Percentiles rank a stretch among this genome's conserved stretches.
Conservation (phyloP, 2,888 invertebrate genomes). For the Drosophila paracracens region DNA sequence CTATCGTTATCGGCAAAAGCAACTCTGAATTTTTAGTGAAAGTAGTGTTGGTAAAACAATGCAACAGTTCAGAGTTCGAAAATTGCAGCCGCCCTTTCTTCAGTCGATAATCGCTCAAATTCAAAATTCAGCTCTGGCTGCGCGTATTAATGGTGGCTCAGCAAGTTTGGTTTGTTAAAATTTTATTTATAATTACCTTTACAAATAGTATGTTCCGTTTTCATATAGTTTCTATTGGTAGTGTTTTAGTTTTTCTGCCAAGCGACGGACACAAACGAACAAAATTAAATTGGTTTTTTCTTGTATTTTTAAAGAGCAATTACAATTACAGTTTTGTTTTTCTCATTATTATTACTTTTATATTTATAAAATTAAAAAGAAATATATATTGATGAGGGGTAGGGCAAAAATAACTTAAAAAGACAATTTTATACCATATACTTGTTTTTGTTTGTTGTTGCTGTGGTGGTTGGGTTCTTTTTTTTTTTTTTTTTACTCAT, state of each 20-base stretch:
- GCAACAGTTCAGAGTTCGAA: neutral
- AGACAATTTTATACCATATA: slow-evolving; percentile 77
- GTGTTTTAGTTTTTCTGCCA: slow-evolving; percentile 47
- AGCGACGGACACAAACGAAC: slow-evolving; percentile 67
- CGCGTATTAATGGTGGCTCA: slow-evolving; percentile 24
- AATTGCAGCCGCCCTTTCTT: neutral
- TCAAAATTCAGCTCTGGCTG: neutral
- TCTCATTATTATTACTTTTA: slow-evolving; percentile 77
- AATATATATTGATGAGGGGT: slow-evolving; percentile 76
- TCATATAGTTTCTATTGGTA: slow-evolving; percentile 48
- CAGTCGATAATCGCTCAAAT: slow-evolving; percentile 6
- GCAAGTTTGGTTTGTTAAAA: slow-evolving; percentile 49
- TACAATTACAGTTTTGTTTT: slow-evolving; percentile 77
- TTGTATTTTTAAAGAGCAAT: slow-evolving; percentile 73
- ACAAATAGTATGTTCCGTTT: slow-evolving; percentile 69
- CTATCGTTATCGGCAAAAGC: slow-evolving; percentile 42
- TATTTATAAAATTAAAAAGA: slow-evolving; percentile 80
- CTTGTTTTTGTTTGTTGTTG: slow-evolving; percentile 50
- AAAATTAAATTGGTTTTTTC: slow-evolving; percentile 61
- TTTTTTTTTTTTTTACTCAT: slow-evolving; percentile 30
- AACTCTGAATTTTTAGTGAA: slow-evolving; percentile 31
- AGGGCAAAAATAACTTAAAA: slow-evolving; percentile 77
- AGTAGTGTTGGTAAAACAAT: slow-evolving; percentile 21
- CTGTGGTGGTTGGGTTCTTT: slow-evolving; percentile 60
- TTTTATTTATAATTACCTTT: slow-evolving; percentile 75